Conservation (phyloP, 2,797 vertebrate genomes). For the Anguilla pacifica region DNA sequence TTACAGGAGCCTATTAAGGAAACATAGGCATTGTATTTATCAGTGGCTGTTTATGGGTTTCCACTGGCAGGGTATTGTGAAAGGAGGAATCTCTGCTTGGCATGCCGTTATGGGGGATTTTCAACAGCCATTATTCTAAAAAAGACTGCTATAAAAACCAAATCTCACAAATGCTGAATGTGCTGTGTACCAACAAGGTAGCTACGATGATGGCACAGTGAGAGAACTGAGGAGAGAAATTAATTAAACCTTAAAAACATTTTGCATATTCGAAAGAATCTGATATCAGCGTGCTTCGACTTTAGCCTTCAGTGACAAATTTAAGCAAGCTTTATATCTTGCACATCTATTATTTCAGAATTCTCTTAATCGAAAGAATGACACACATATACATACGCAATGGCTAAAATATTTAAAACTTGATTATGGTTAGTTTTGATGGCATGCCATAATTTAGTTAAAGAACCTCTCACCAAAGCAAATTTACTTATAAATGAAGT, state of each 20-base stretch:
- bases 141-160: neutral
- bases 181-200: neutral
- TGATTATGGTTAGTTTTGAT: too few species aligned
- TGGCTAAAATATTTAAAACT: too few species aligned
- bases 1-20: conserved; percentile 41
- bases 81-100: conserved; percentile 49
- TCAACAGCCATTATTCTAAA: conserved; percentile 48
- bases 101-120: conserved; percentile 55
- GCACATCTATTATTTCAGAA: neutral
- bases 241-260: neutral
- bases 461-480: neutral
- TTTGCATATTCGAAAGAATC: neutral
- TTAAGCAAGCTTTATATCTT: neutral
- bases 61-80: conserved; percentile 24
- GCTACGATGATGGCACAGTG: neutral
- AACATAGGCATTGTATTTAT: conserved; percentile 26
- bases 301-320: neutral
- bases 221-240: neutral
- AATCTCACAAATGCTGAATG: neutral
- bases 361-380: neutral
- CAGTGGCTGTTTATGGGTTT: conserved; percentile 42
- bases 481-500: neutral
- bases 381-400: neutral
- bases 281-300: neutral
- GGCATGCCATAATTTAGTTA: neutral